Conservation (phyloP, 2,888 invertebrate genomes). For the Apamea sordens region DNA sequence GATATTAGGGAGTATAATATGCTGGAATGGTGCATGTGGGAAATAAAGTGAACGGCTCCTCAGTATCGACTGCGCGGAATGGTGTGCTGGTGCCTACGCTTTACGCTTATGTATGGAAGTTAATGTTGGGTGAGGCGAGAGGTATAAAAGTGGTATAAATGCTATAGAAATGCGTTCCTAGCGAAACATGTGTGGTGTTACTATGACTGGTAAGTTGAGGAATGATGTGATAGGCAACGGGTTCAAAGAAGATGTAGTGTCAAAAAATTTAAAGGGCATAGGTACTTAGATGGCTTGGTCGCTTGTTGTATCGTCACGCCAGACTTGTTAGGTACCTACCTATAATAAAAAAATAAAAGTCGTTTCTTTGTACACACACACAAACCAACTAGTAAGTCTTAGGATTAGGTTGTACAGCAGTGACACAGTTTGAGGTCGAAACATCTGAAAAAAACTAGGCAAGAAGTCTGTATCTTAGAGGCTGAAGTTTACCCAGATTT, state of each 20-base stretch:
- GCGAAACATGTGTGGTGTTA: background rate
- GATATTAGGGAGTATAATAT: slow-evolving; percentile 2
- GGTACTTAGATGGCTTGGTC: background rate
- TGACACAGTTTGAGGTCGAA: too few relatives aligned
- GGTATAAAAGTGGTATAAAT: background rate
- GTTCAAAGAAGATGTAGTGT: background rate
- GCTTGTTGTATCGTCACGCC: background rate
- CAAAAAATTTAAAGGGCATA: background rate
- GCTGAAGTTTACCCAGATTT: too few relatives aligned
- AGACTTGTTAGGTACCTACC: background rate
- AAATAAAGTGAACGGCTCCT: background rate
- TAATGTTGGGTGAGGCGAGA: background rate
- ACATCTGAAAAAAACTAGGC: too few relatives aligned
- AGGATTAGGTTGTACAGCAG: too few relatives aligned
- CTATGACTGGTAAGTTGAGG: background rate
- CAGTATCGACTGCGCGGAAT: background rate
- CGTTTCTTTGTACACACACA: too few relatives aligned
- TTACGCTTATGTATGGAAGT: background rate
- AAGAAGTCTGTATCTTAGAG: too few relatives aligned
- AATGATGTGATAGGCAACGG: background rate
- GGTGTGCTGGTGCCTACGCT: background rate
- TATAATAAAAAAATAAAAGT: too few relatives aligned
- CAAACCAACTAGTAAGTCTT: too few relatives aligned
- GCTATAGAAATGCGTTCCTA: background rate
- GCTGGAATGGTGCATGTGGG: background rate